These are phyloP conservation scores for Atlantisia rogersi DNA, from an alignment of 2,113 vertebrate genomes.

Conservation along the genomic window DNA sequence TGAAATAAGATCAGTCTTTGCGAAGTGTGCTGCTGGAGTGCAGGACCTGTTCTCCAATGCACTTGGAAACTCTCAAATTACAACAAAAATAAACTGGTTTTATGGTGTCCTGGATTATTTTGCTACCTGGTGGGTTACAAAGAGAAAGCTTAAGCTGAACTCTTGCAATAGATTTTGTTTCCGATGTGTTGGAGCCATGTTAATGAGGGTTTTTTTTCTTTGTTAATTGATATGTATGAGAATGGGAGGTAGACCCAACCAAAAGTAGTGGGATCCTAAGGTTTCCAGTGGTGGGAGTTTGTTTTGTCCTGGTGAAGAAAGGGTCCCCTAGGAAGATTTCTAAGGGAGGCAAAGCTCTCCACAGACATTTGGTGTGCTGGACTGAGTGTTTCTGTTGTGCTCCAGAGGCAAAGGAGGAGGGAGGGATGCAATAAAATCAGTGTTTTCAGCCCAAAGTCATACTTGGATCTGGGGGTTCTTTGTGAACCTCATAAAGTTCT, in stretches of 20 bases:
- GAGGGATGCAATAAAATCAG: background rate
- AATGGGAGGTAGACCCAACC: background rate
- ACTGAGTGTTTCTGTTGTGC: background rate
- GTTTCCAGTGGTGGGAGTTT: background rate
- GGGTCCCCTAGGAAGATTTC: background rate
- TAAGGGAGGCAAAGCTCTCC: background rate
- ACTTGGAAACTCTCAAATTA: constrained; percentile 39
- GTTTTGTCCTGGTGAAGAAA: background rate
- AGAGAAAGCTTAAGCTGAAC: background rate
- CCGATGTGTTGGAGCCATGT: background rate
- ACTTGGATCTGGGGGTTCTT: background rate
- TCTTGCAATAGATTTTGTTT: background rate
- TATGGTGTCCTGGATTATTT: background rate
- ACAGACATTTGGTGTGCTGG: background rate
- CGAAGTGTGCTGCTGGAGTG: constrained; percentile 1
- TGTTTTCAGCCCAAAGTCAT: background rate
- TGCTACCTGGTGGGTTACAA: background rate
- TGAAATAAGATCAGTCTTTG: constrained; percentile 6
- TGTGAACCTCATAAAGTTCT: constrained; percentile 16
- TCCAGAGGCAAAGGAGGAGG: background rate
- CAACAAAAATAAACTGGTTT: background rate
- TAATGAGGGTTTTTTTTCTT: background rate
- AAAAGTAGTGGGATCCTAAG: background rate
- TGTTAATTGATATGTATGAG: background rate
- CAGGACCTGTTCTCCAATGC: constrained; percentile 18